Evolutionary conservation across 2,113 vertebrate genomes (phyloP).

Genomic region (Burhinus oedicnemus): DNA sequence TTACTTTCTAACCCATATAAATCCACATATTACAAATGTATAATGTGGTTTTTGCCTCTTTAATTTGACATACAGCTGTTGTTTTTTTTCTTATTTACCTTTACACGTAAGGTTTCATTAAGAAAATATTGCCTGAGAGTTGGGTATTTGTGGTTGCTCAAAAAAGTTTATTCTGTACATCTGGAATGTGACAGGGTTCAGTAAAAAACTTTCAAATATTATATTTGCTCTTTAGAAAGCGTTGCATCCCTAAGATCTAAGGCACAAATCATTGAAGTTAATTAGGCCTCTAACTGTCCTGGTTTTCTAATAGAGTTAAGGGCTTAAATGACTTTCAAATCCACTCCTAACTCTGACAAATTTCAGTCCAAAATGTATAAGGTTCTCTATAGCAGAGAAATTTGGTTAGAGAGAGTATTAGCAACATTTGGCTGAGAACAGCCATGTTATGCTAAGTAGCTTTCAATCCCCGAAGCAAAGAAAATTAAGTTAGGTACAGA

Average conservation of each 20-base stretch:
- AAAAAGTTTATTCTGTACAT: not conserved
- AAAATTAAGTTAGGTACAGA: not conserved
- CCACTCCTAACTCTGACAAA: not conserved
- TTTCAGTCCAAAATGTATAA: not conserved
- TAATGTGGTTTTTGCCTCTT: not conserved
- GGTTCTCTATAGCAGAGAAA: not conserved
- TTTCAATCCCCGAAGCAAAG: not conserved
- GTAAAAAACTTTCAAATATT: not conserved
- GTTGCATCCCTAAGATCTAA: not conserved
- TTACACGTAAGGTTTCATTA: not conserved
- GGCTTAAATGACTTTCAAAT: slow-evolving; percentile 8
- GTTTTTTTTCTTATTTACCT: not conserved
- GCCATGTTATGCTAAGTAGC: not conserved
- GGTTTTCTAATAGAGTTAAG: not conserved
- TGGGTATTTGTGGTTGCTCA: not conserved
- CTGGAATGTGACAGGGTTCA: not conserved
- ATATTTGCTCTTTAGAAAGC: not conserved
- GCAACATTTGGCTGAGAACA: not conserved
- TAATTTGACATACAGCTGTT: not conserved
- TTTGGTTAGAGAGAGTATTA: not conserved
- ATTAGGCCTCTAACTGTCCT: not conserved
- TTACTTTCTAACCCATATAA: not conserved
- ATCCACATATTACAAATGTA: not conserved
- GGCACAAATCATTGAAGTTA: not conserved
- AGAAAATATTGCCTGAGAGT: not conserved